phyloP scores from a whole-genome alignment of 2,797 vertebrate genomes.

The Alfaro cultratus region DNA sequence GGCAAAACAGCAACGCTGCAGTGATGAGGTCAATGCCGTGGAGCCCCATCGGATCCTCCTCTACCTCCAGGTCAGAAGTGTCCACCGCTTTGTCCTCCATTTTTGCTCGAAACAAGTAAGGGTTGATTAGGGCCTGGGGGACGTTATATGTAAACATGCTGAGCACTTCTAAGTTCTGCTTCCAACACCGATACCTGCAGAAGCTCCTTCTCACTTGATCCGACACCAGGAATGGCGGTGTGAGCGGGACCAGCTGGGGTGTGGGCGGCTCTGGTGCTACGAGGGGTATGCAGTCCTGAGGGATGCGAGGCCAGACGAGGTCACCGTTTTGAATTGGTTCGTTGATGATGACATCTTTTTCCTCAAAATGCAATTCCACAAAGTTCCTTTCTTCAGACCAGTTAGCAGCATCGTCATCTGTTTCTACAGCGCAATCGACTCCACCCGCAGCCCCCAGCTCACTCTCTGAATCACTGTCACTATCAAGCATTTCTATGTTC shows the following conservation, averaged over 20 bases:
- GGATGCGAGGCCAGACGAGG: constrained; percentile 70
- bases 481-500: constrained; percentile 80
- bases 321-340: constrained; percentile 54
- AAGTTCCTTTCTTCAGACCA: constrained; percentile 86
- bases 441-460: constrained; percentile 91
- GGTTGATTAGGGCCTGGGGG: constrained; percentile 85
- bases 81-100: constrained; percentile 98
- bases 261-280: constrained; percentile 74
- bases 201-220: constrained; percentile 85
- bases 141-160: constrained; percentile 88
- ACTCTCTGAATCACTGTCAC: constrained; percentile 82
- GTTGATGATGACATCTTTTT: constrained; percentile 63
- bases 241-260: constrained; percentile 71
- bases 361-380: constrained; percentile 82
- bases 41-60: constrained; percentile 96
- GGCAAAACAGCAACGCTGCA: constrained; percentile 95
- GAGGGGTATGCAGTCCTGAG: constrained; percentile 79
- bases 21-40: constrained; percentile 98
- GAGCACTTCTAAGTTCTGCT: constrained; percentile 87
- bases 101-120: constrained; percentile 88
- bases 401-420: constrained; percentile 58
- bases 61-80: constrained; percentile 93
- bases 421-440: constrained; percentile 72
- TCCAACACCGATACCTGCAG: constrained; percentile 82
- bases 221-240: constrained; percentile 78